Evolutionary conservation across 2,113 vertebrate species (phyloP).

Genomic region (Micronycteris hirsuta): DNA sequence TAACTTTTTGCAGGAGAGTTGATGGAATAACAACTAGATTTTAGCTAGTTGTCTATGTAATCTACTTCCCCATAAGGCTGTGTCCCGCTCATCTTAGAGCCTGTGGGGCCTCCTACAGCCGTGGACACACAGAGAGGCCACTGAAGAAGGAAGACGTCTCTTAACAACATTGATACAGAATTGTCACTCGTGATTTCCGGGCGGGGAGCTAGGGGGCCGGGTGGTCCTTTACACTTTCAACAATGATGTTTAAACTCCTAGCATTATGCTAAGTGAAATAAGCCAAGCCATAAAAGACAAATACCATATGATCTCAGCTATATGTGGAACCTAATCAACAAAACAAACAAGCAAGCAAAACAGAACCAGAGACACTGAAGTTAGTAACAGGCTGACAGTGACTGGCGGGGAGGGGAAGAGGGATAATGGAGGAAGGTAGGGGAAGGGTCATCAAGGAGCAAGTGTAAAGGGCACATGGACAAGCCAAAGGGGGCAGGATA

Average conservation of each 20-base stretch:
- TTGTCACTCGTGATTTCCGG: neutral
- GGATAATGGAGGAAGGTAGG: no score
- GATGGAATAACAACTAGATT: neutral
- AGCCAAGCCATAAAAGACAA: no score
- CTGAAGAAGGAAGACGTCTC: neutral
- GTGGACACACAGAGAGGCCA: neutral
- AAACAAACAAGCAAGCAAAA: no score
- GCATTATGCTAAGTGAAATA: no score
- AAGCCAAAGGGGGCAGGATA: no score
- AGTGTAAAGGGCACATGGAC: no score
- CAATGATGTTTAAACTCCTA: neutral
- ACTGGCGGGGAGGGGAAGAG: no score
- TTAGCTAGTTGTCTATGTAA: neutral
- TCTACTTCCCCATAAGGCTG: neutral
- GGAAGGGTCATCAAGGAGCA: no score
- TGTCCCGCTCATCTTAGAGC: neutral
- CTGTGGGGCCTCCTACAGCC: neutral
- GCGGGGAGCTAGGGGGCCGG: neutral
- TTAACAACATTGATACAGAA: neutral
- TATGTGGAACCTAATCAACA: no score
- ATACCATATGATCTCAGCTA: no score
- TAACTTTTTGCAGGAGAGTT: neutral
- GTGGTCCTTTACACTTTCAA: neutral
- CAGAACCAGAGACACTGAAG: no score
- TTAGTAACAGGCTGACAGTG: no score